Evolutionary conservation across 2,888 invertebrate species (phyloP), one percentile per base, ranked within the genome.

Genomic region (Clostera curtula): DNA sequence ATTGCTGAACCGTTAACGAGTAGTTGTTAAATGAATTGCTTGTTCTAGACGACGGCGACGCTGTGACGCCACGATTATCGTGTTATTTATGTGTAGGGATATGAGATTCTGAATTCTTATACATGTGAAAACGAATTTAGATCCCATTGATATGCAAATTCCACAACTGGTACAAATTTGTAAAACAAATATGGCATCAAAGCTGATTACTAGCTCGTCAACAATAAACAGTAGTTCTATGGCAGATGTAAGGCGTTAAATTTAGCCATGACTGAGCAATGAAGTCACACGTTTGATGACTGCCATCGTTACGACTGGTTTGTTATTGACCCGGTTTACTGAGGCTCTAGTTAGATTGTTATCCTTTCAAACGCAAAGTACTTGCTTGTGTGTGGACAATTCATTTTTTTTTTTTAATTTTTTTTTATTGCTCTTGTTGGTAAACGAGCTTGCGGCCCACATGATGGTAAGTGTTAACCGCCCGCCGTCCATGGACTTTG

Each of bases 271-370:
- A 40, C 30, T 27, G 18, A 21, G 5, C 7, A 19, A 30, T 36
- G 36, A 34, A 34, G 40, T 37, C 40, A 36, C 36, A 30, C 19
- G 29, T 32, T 27, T 20, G 23, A 34, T 30, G 31, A 23, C 27
- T 34, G 24, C 14, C 23, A 24, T 32, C 21, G 29, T 22, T 34
- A 28, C 24, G 27, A 27, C 29, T 31, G 24, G 9, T 21, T 21
- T 22, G 19, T 19, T 18, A 19, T 12, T 27, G 20, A 27, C 26
- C 22, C 31, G 31, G 31, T 33, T 33, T 23, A 10, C 15, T 6
- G 15, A 23, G 23, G 23, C 15, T 14, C 14, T 10, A 13, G 19
- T 7, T 20, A 26, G 15, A 20, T 26, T 8, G 19, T 20, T 18
- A 5, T 8, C 22, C 22, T 8, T 22, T 13, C 9, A 8, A 13